phyloP scores from a whole-genome alignment of 2,888 invertebrate species.

The Chloroclysta siterata region DNA sequence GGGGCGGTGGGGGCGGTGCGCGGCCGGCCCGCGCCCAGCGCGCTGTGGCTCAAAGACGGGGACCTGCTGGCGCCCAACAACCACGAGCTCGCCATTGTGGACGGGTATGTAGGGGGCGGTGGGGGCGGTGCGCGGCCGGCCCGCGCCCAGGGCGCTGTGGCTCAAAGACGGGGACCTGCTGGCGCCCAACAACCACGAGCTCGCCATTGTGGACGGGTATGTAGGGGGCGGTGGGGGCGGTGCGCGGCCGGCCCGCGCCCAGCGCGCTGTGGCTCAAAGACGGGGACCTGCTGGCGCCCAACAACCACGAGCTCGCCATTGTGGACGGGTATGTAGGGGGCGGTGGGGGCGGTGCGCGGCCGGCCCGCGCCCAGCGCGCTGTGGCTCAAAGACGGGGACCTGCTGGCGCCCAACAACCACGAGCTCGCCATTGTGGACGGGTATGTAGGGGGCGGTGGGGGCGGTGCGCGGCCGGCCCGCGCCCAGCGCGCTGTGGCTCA shows the following conservation, averaged over 20 bases:
- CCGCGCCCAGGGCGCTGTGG: constrained; percentile 94
- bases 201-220: constrained; percentile 92
- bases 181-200: constrained; percentile 93
- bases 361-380: constrained; percentile 92
- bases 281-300: constrained; percentile 94
- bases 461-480: constrained; percentile 90
- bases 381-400: constrained; percentile 98
- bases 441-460: constrained; percentile 58
- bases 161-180: constrained; percentile 96
- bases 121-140: constrained; percentile 88
- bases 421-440: constrained; percentile 95
- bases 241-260: constrained; percentile 93
- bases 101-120: constrained; percentile 80
- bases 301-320: constrained; percentile 94
- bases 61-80: constrained; percentile 94
- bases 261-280: constrained; percentile 96
- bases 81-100: constrained; percentile 93
- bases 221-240: background rate
- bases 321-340: constrained; percentile 86
- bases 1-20: constrained; percentile 59
- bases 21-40: constrained; percentile 92
- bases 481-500: constrained; percentile 94
- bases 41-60: constrained; percentile 97
- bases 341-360: constrained; percentile 81
- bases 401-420: constrained; percentile 91